Conservation (phyloP, 2,888 invertebrate species). For the Dasysyrphus albostriatus region DNA sequence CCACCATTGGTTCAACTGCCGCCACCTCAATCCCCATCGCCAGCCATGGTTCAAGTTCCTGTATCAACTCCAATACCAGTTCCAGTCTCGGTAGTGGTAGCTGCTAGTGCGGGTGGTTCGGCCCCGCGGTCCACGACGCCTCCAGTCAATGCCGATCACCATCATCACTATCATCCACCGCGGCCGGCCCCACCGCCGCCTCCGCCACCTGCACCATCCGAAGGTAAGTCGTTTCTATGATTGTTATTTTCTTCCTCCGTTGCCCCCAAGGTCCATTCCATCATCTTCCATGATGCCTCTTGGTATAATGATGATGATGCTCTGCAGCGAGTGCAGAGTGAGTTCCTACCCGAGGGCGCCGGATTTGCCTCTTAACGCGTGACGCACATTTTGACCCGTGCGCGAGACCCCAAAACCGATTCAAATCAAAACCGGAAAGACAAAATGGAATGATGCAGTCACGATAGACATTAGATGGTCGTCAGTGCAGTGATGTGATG, state of each 20-base stretch:
- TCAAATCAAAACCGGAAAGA: slow-evolving; percentile 73
- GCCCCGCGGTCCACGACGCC: slow-evolving; percentile 56
- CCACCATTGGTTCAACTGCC: slow-evolving; percentile 67
- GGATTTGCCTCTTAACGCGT: slow-evolving; percentile 53
- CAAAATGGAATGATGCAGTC: slow-evolving; percentile 66
- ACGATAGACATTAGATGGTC: slow-evolving; percentile 68
- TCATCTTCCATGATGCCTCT: neutral
- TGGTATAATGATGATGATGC: slow-evolving; percentile 58
- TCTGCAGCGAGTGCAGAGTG: neutral
- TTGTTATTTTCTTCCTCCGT: slow-evolving; percentile 39
- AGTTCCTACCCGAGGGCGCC: slow-evolving; percentile 41
- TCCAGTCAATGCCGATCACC: slow-evolving; percentile 59
- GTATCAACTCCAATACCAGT: slow-evolving; percentile 64
- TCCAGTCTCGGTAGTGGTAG: slow-evolving; percentile 58
- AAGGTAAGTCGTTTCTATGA: slow-evolving; percentile 73
- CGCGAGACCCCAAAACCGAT: slow-evolving; percentile 59
- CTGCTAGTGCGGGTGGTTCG: slow-evolving; percentile 63
- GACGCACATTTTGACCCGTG: slow-evolving; percentile 73
- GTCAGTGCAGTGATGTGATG: slow-evolving; percentile 2
- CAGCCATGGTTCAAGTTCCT: slow-evolving; percentile 74
- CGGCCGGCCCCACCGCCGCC: slow-evolving; percentile 74
- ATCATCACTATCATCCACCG: slow-evolving; percentile 70
- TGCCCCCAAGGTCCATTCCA: slow-evolving; percentile 13
- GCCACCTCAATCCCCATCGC: slow-evolving; percentile 67
- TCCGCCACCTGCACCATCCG: slow-evolving; percentile 67